A percentile compares a stretch with the other conserved stretches of the same genome.
Evolutionary conservation across 2,113 vertebrate species (phyloP).

Genomic region (Oplegnathus fasciatus): DNA sequence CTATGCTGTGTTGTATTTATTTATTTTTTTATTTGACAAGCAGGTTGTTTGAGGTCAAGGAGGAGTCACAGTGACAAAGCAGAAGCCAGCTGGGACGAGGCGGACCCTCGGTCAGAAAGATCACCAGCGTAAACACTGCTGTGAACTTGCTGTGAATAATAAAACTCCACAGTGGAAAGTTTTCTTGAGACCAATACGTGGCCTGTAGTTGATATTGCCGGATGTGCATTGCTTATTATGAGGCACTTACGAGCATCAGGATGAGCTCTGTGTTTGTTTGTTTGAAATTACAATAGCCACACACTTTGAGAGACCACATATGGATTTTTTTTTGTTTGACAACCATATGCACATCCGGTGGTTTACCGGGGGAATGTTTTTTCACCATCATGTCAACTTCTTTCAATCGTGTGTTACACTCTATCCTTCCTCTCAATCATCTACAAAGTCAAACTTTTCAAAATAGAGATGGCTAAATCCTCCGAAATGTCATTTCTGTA

Average conservation of each 20-base stretch:
- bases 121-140: constrained; percentile 44
- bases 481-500: constrained; percentile 28
- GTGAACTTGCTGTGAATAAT: constrained; percentile 59
- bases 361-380: neutral
- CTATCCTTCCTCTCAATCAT: neutral
- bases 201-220: neutral
- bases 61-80: constrained; percentile 42
- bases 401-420: constrained; percentile 15
- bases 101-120: constrained; percentile 58
- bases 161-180: constrained; percentile 43
- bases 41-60: constrained; percentile 51
- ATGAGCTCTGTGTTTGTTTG: neutral
- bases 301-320: neutral
- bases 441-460: constrained; percentile 35
- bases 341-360: neutral
- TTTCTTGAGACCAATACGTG: constrained; percentile 16
- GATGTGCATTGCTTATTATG: neutral
- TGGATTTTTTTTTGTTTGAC: neutral
- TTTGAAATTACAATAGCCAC: neutral
- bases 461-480: constrained; percentile 19
- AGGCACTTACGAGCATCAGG: neutral
- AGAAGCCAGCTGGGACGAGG: constrained; percentile 59
- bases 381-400: neutral
- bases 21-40: constrained; percentile 50
- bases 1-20: constrained; percentile 7